A percentile compares a stretch with the other conserved stretches of the same genome.
Conservation (phyloP, 2,888 invertebrate species). For the Quadriops clusia region DNA sequence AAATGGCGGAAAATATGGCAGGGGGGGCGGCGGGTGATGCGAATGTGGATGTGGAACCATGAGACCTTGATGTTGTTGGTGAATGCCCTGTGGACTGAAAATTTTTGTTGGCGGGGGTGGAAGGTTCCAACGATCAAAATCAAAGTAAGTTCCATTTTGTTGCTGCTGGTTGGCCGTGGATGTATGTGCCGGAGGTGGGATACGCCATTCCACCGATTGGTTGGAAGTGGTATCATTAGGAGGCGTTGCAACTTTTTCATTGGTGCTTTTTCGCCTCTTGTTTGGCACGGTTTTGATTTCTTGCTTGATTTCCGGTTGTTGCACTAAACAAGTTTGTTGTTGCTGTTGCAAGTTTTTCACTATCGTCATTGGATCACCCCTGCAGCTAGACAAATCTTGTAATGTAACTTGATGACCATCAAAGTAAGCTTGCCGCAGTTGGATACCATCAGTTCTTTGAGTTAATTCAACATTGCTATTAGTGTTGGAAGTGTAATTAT, state of each 20-base stretch:
- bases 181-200: slow-evolving; percentile 63
- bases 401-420: slow-evolving; percentile 50
- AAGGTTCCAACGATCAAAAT: slow-evolving; percentile 72
- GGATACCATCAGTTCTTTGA: slow-evolving; percentile 13
- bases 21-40: slow-evolving; percentile 47
- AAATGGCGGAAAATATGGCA: slow-evolving; percentile 68
- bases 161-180: slow-evolving; percentile 36
- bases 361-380: slow-evolving; percentile 65
- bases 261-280: slow-evolving; percentile 47
- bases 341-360: slow-evolving; percentile 51
- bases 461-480: slow-evolving; percentile 23
- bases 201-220: too few species aligned
- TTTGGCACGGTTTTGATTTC: slow-evolving; percentile 31
- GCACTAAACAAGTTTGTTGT: slow-evolving; percentile 29
- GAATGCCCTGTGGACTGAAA: slow-evolving; percentile 42
- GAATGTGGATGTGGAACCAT: slow-evolving; percentile 53
- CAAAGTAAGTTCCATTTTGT: slow-evolving; percentile 62
- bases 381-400: slow-evolving; percentile 61
- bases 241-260: slow-evolving; percentile 44
- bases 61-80: slow-evolving; percentile 36
- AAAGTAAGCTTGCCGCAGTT: slow-evolving; percentile 51
- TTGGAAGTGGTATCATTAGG: slow-evolving; percentile 38
- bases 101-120: slow-evolving; percentile 58
- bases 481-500: slow-evolving; percentile 36
- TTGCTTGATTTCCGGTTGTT: slow-evolving; percentile 30